These are phyloP conservation scores for Lepus americanus DNA, from an alignment of 2,113 vertebrate species.

Conservation along the genomic window DNA sequence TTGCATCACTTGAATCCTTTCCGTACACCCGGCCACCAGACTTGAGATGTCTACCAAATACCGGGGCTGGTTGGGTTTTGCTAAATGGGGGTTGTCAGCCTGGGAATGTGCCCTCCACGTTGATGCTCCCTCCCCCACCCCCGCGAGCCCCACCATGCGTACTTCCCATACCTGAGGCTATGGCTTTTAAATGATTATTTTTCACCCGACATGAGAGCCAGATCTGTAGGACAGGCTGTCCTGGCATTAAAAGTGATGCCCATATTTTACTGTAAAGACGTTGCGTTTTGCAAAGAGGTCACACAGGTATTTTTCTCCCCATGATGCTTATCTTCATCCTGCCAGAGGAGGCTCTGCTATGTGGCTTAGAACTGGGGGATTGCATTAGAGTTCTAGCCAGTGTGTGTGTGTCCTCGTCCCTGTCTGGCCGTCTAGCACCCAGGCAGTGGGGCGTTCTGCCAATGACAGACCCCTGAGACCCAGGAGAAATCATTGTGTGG, in stretches of 20 bases:
- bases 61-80: neutral
- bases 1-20: neutral
- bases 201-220: neutral
- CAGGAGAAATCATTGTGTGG: neutral
- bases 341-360: conserved; percentile 46
- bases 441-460: neutral
- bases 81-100: neutral
- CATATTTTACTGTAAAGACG: conserved; percentile 65
- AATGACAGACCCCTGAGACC: neutral
- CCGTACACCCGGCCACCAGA: neutral
- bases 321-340: conserved; percentile 19
- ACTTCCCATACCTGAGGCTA: neutral
- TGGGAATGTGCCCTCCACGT: neutral
- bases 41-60: neutral
- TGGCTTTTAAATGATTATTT: conserved; percentile 33
- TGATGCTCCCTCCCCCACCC: neutral
- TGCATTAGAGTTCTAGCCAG: conserved; percentile 45
- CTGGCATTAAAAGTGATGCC: conserved; percentile 25
- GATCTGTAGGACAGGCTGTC: conserved; percentile 34
- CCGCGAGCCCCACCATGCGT: too few relatives aligned
- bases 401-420: conserved; percentile 20
- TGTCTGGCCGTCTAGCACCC: conserved; percentile 24
- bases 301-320: neutral
- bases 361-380: conserved; percentile 32
- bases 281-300: conserved; percentile 45